phyloP scores from a whole-genome alignment of 2,113 vertebrate species.

The Sinocyclocheilus maitianheensis region DNA sequence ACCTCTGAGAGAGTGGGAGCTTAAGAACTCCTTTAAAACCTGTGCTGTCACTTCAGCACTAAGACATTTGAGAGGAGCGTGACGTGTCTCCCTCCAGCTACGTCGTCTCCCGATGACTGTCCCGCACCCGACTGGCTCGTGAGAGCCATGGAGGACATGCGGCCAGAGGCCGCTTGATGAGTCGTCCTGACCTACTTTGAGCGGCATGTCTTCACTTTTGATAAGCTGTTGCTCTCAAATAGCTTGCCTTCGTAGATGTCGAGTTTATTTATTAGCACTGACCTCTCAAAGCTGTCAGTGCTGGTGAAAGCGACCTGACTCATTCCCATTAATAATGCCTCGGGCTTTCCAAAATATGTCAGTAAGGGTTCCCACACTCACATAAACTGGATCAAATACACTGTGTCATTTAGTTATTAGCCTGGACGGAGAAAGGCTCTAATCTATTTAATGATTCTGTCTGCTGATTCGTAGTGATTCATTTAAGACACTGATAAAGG shows the following conservation, averaged over 20 bases:
- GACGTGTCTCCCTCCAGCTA: conserved; percentile 3
- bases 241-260: neutral
- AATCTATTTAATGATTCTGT: conserved; percentile 35
- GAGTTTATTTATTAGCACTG: conserved; percentile 27
- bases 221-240: neutral
- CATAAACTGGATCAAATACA: conserved; percentile 21
- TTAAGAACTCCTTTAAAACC: conserved; percentile 11
- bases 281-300: conserved; percentile 6
- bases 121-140: neutral
- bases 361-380: neutral
- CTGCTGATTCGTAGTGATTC: conserved; percentile 3
- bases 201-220: neutral
- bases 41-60: conserved; percentile 28
- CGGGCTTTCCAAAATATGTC: neutral
- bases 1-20: conserved; percentile 2
- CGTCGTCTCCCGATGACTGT: conserved; percentile 4
- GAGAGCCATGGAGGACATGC: neutral
- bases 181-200: conserved; percentile 34
- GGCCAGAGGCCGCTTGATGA: conserved; percentile 20
- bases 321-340: neutral
- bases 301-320: conserved; percentile 7
- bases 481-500: conserved; percentile 35
- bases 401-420: conserved; percentile 20
- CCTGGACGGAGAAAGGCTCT: conserved; percentile 20
- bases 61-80: neutral